These are phyloP conservation scores for Anseranas semipalmata DNA, from an alignment of 2,113 vertebrate species.

Conservation along the genomic window DNA sequence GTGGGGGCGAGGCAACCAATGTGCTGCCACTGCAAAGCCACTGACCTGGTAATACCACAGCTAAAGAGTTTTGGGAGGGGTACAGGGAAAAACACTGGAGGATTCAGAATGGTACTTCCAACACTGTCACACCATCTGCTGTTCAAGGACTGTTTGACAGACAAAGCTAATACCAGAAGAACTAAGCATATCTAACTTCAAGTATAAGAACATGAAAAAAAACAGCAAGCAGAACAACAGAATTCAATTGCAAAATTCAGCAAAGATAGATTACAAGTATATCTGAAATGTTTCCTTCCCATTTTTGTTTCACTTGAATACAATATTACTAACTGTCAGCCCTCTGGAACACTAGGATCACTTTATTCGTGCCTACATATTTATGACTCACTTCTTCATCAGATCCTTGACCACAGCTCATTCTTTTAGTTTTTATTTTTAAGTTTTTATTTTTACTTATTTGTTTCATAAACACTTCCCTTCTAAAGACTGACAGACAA, in stretches of 20 bases:
- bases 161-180: not conserved
- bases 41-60: not conserved
- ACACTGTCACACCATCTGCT: not conserved
- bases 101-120: not conserved
- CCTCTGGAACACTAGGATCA: not conserved
- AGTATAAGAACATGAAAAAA: not conserved
- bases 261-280: not conserved
- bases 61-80: not conserved
- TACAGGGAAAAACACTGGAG: not conserved
- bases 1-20: not conserved
- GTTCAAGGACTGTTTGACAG: not conserved
- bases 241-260: not conserved
- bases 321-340: not conserved
- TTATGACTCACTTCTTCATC: conserved; percentile 14
- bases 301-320: not conserved
- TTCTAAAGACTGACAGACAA: not conserved
- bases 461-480: not conserved
- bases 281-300: not conserved
- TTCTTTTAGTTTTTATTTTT: not conserved
- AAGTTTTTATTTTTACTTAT: not conserved
- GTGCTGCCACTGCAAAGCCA: not conserved
- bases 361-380: not conserved
- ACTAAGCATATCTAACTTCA: not conserved
- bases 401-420: not conserved
- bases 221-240: not conserved